Base-by-base conservation (phyloP, 2,113 vertebrate genomes). In the Colossoma macropomum region DNA sequence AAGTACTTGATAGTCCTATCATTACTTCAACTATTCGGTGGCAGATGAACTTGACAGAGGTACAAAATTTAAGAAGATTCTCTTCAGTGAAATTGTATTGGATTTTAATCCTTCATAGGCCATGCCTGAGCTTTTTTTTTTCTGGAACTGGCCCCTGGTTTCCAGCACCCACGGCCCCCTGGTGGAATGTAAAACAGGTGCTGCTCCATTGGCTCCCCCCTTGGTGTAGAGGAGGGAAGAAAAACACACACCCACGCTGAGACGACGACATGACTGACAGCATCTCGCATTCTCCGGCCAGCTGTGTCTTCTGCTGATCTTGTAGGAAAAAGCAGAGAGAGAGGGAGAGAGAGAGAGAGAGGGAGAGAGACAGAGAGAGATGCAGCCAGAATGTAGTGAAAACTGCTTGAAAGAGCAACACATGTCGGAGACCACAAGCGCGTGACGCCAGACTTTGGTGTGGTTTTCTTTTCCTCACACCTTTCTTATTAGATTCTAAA, bases 101-200 rank as follows among this genome's bases (percentile, higher is more conserved):
- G 38, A 59, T 68, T 75, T 73, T 34, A 80, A 63, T 82, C 74
- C 81, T 50, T 81, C 71, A 66, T 83, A 75, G 45, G 65, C 77
- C 52, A 84, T 75, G 19, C 69, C 52, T 50, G 59, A 84, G 80
- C 17, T 4, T 13, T 50, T 13, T 50, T 50, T 1, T 84, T 25
- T 25, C 62, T 79, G 70, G 59, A 74, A 45, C 41, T 77, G 70
- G 72, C 30, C 87, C 77, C 72, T 68, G 1, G 74, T 85, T 85
- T 74, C 82, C 85, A 70, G 83, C 83, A 84, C 86, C 79, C 85
- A 83, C 78, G 68, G 84, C 86, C 83, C 80, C 79, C 17, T 45
- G 71, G 72, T 86, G 91, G 92, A 94, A 94, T 94, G 88, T 88
- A 89, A 92, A 94, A 92, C 93, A 94, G 93, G 92, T 93, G 92